phyloP scores from a whole-genome alignment of 2,888 invertebrate genomes.

The Ptilodon capucinus region DNA sequence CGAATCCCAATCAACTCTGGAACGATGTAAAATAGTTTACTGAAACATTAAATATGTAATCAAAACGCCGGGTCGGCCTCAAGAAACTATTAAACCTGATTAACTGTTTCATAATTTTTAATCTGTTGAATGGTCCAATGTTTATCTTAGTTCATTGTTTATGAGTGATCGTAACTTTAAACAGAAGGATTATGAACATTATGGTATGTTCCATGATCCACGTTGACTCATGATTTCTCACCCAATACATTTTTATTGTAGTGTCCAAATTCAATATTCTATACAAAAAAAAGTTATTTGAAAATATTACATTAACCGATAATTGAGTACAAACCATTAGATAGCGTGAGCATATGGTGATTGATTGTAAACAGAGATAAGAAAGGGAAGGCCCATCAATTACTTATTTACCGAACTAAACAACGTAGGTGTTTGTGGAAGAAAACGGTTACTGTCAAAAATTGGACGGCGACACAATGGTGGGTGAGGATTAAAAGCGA shows the following conservation, averaged over 20 bases:
- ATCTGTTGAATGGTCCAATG: constrained; percentile 43
- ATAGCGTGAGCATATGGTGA: constrained; percentile 49
- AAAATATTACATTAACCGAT: constrained; percentile 22
- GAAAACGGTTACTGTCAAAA: constrained; percentile 72
- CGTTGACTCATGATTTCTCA: no score
- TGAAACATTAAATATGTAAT: constrained; percentile 70
- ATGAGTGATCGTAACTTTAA: constrained; percentile 35
- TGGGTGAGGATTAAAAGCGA: constrained; percentile 78
- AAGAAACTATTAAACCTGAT: constrained; percentile 59
- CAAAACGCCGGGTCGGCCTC: constrained; percentile 56
- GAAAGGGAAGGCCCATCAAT: constrained; percentile 64
- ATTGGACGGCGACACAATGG: constrained; percentile 74
- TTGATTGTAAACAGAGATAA: constrained; percentile 68
- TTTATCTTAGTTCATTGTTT: constrained; percentile 50
- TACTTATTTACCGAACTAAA: constrained; percentile 63
- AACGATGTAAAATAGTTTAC: constrained; percentile 71
- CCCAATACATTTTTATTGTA: no score
- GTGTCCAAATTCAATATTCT: neutral
- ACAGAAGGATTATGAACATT: constrained; percentile 17
- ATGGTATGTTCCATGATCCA: neutral
- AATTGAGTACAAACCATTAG: constrained; percentile 48
- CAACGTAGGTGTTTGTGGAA: constrained; percentile 64
- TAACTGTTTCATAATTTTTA: constrained; percentile 60
- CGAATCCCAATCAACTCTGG: constrained; percentile 75
- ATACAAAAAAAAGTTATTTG: constrained; percentile 12